A percentile compares a stretch with the other conserved stretches of the same genome.
Evolutionary conservation across 37 sponge, comb jelly and placozoan species (phyloP).

Genomic region (Halisarca cf. caerulea): DNA sequence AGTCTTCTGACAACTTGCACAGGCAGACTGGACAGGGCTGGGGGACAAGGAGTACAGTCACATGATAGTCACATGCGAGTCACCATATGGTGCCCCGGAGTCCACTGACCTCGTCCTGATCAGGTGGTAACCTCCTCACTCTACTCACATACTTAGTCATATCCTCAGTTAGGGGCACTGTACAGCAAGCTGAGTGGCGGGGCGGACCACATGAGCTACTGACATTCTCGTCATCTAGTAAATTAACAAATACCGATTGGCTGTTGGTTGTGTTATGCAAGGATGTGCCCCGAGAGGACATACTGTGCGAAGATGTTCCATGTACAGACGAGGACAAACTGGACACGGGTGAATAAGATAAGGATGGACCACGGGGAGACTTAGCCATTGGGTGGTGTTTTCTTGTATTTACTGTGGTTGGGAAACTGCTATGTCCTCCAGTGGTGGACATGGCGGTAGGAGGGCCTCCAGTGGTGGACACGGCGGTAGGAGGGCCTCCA

Average conservation of each 20-base stretch:
- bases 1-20: conserved; percentile 58
- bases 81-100: not conserved
- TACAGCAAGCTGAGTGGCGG: too few relatives aligned
- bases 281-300: too few relatives aligned
- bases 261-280: too few relatives aligned
- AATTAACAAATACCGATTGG: too few relatives aligned
- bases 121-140: conserved; percentile 22
- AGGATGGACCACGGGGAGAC: too few relatives aligned
- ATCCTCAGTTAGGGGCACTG: not conserved
- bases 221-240: too few relatives aligned
- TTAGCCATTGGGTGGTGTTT: not conserved
- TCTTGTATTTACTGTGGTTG: too few relatives aligned
- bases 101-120: conserved; percentile 62
- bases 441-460: not conserved
- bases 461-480: not conserved
- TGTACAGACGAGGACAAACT: too few relatives aligned
- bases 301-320: too few relatives aligned
- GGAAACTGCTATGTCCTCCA: not conserved
- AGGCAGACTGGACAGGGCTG: conserved; percentile 81
- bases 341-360: too few relatives aligned
- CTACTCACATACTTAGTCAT: conserved; percentile 23
- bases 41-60: not conserved
- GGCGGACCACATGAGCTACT: too few relatives aligned
- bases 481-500: too few relatives aligned
- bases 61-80: not conserved